Percentiles rank a stretch among this genome's conserved stretches.
phyloP scores from a whole-genome alignment of 2,888 invertebrate genomes.

The Branchinecta sandiegonensis region DNA sequence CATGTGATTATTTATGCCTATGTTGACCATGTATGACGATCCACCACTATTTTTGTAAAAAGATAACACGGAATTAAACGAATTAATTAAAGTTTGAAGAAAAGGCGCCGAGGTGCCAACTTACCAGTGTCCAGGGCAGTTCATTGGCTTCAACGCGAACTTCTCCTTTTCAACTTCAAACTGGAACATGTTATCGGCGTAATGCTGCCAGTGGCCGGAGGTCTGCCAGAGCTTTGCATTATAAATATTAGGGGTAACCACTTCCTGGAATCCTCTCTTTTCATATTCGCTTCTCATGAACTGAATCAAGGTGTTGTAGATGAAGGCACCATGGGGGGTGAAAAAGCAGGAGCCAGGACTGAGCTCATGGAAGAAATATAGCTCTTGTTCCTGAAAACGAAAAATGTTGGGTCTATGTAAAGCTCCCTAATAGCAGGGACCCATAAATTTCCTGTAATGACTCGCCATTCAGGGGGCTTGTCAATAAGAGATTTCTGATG shows the following conservation, averaged over 20 bases:
- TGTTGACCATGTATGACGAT: no score
- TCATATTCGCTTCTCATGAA: constrained; percentile 73
- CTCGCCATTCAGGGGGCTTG: no score
- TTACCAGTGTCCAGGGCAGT: constrained; percentile 95
- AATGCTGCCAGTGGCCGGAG: constrained; percentile 97
- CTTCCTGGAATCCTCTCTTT: constrained; percentile 84
- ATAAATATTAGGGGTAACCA: constrained; percentile 88
- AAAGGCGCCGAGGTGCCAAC: constrained; percentile 28
- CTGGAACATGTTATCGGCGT: constrained; percentile 89
- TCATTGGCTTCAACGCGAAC: constrained; percentile 97
- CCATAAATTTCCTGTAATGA: no score
- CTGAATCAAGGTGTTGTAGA: constrained; percentile 83
- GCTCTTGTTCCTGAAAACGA: constrained; percentile 65
- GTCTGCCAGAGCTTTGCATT: constrained; percentile 93
- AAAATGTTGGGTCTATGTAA: constrained; percentile 19
- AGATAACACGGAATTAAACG: no score
- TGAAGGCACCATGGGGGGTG: constrained; percentile 86
- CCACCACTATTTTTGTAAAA: no score
- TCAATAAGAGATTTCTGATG: no score
- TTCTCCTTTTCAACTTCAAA: constrained; percentile 92
- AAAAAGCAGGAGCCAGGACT: constrained; percentile 98
- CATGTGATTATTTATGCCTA: no score
- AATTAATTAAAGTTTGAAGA: no score
- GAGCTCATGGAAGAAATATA: constrained; percentile 96
- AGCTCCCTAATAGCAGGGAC: no score